These are phyloP conservation scores for Fukomys damarensis DNA, from an alignment of 2,113 vertebrate species.

Conservation along the genomic window DNA sequence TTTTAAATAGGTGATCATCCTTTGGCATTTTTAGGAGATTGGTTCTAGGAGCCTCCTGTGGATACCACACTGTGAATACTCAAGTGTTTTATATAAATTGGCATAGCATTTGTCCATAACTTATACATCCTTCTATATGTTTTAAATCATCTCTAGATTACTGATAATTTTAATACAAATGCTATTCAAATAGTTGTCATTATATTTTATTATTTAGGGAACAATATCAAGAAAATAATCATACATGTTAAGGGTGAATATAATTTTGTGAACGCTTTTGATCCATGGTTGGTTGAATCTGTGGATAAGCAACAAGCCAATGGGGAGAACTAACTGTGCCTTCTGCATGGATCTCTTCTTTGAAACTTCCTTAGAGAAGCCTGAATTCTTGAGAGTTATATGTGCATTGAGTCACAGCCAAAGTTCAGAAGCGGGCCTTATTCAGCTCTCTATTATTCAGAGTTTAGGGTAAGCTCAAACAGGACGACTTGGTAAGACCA, in stretches of 20 bases:
- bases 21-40: not conserved
- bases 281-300: not conserved
- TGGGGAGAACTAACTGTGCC: not conserved
- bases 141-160: not conserved
- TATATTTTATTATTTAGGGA: not conserved
- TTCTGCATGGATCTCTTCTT: not conserved
- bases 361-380: not conserved
- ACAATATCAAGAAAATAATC: not conserved
- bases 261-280: not conserved
- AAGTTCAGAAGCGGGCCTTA: not conserved
- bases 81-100: not conserved
- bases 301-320: not conserved
- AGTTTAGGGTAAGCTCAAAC: not conserved
- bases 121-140: not conserved
- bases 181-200: not conserved
- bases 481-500: not conserved
- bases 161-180: not conserved
- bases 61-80: not conserved
- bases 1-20: not conserved
- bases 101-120: not conserved
- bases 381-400: not conserved
- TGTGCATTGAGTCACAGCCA: not conserved
- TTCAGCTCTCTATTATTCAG: not conserved
- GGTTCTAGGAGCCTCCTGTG: not conserved
- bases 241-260: not conserved